These are phyloP conservation scores for Rhea americana DNA, from an alignment of 2,113 vertebrate species.

Conservation along the genomic window DNA sequence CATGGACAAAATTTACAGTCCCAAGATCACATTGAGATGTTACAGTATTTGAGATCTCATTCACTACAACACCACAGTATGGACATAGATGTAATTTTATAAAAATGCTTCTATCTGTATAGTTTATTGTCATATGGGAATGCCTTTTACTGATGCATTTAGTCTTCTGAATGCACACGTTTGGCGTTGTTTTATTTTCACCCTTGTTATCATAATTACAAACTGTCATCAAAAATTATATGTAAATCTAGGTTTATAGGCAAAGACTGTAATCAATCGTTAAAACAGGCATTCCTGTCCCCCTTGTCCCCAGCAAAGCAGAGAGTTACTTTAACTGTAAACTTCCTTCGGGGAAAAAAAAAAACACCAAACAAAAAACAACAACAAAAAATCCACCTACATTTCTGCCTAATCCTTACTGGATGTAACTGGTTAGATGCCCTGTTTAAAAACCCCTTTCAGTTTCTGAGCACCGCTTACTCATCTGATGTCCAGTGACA, in stretches of 20 bases:
- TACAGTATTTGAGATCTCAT: not conserved
- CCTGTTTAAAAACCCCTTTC: not conserved
- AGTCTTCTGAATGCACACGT: not conserved
- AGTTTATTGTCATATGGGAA: not conserved
- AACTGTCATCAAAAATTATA: not conserved
- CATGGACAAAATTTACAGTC: not conserved
- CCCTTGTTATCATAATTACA: not conserved
- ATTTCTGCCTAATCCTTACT: not conserved
- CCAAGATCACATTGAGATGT: not conserved
- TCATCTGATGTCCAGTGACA: not conserved
- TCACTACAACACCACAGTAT: not conserved
- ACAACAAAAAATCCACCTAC: not conserved
- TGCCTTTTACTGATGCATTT: not conserved
- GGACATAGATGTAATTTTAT: not conserved
- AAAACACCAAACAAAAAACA: too few species aligned
- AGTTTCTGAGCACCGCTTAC: not conserved
- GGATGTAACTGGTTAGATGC: not conserved
- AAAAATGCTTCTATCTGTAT: not conserved
- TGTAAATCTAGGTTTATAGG: not conserved
- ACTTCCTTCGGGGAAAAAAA: not conserved
- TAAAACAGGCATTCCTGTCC: not conserved
- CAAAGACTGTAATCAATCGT: not conserved
- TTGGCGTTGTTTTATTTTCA: not conserved
- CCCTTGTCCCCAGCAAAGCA: not conserved
- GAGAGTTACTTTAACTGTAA: not conserved